A percentile compares a stretch with the other conserved stretches of the same genome.
phyloP scores from a whole-genome alignment of 2,888 invertebrate species.

The Tipula vernalis region DNA sequence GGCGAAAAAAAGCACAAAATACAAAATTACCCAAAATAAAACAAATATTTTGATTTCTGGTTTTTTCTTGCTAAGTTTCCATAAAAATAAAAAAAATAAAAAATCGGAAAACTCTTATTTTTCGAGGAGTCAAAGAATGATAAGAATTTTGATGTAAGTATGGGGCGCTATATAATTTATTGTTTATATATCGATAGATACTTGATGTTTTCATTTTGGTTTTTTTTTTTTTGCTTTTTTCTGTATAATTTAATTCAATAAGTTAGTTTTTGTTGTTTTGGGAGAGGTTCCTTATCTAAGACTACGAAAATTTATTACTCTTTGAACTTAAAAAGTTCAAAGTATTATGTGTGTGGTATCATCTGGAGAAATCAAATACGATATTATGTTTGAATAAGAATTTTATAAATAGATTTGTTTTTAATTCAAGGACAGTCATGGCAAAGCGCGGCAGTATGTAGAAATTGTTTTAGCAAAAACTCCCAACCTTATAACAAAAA shows the following conservation, averaged over 20 bases:
- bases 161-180: not conserved
- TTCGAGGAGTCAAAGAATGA: not conserved
- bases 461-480: too few relatives aligned
- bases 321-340: not conserved
- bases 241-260: not conserved
- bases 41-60: not conserved
- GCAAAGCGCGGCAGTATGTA: too few relatives aligned
- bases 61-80: not conserved
- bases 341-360: not conserved
- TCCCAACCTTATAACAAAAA: too few relatives aligned
- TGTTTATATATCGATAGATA: not conserved
- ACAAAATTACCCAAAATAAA: not conserved
- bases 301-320: not conserved
- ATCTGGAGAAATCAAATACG: not conserved
- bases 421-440: not conserved
- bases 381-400: not conserved
- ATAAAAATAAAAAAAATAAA: not conserved
- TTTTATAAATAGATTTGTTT: not conserved
- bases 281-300: not conserved
- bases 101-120: not conserved
- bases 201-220: not conserved
- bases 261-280: not conserved
- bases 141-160: not conserved
- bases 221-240: not conserved
- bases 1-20: not conserved